Evolutionary conservation across 2,797 vertebrate species (phyloP), one percentile per base, ranked within the genome.

Genomic region (Atherinosoma microstoma): DNA sequence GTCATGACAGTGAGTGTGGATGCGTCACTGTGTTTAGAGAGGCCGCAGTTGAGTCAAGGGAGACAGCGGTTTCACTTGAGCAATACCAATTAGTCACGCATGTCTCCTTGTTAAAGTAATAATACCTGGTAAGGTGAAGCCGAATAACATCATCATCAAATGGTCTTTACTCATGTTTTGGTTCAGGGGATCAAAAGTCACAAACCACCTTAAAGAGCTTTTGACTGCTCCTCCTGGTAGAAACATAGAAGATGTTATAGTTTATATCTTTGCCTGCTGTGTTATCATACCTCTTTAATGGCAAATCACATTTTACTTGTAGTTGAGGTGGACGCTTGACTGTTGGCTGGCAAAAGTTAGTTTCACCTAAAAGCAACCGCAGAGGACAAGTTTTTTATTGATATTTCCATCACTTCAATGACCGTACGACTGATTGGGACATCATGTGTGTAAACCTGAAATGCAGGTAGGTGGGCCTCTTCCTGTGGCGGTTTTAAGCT

Each of bases 11-110:
- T 8, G 57, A 64, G 49, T 11, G 56, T 60, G 67, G 45, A 75
- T 78, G 76, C 67, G 65, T 87, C 82, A 84, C 56, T 67, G 72
- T 72, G 70, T 80, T 79, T 71, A 20, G 72, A 76, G 60, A 38
- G 63, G 59, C 82, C 79, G 9, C 72, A 40, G 74, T 66, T 80
- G 85, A 90, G 70, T 90, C 83, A 85, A 24, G 68, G 75, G 70
- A 88, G 79, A 73, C 58, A 9, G 64, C 6, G 42, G 69, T 35
- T 58, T 68, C 0, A 0, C 71, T 49, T 4, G 4, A 67, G 54
- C 75, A 24, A 13, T 42, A 49, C 42, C 60, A 49, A 75, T 86
- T 54, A 58, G 45, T 73, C 73, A 69, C 62, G 38, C 56, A 53
- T 5, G 42, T 67, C 24, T 78, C 36, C 12, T 22, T 58, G 29